Conservation (phyloP, 2,888 invertebrate genomes). For the Auanema freiburgensis region DNA sequence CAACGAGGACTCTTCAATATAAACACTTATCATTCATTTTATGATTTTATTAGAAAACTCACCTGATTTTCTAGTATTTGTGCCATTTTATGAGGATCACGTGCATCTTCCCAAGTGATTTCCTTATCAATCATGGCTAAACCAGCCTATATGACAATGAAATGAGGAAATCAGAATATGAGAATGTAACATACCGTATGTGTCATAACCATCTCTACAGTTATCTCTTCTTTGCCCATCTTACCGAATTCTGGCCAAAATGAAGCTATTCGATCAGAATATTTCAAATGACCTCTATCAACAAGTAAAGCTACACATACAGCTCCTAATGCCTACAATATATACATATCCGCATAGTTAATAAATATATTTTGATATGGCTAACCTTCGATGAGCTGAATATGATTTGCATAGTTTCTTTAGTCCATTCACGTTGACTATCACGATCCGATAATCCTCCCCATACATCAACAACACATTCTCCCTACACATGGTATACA, state of each 20-base stretch:
- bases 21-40: no score
- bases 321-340: constrained; percentile 20
- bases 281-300: constrained; percentile 63
- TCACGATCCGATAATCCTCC: constrained; percentile 64
- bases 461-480: constrained; percentile 66
- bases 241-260: constrained; percentile 66
- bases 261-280: constrained; percentile 58
- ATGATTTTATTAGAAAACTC: background rate
- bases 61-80: constrained; percentile 57
- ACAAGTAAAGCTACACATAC: constrained; percentile 53
- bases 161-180: no score
- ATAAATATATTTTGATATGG: background rate
- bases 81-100: constrained; percentile 55
- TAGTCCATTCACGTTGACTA: constrained; percentile 30
- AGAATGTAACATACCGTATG: constrained; percentile 24
- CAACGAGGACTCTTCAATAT: constrained; percentile 36
- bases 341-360: constrained; percentile 4
- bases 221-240: constrained; percentile 65
- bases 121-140: constrained; percentile 19
- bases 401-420: constrained; percentile 43
- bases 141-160: constrained; percentile 18
- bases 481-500: constrained; percentile 2
- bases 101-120: constrained; percentile 45
- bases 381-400: constrained; percentile 48
- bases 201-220: constrained; percentile 57